phyloP scores from a whole-genome alignment of 1,140 invertebrate species.

The Leptinotarsa defecta region DNA sequence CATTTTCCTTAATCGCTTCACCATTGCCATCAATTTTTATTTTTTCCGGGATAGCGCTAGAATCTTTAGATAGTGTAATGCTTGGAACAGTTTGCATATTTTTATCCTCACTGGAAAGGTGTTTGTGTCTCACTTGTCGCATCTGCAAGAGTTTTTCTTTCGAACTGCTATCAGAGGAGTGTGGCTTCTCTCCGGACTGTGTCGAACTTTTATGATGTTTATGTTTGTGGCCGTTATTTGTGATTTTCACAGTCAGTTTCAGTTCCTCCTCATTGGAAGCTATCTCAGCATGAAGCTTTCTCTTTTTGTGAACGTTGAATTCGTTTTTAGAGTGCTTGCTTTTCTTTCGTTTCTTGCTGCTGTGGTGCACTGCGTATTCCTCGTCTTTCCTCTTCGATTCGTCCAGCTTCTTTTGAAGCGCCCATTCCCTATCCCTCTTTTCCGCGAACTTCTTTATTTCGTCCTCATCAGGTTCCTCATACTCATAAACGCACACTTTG shows the following conservation, averaged over 20 bases:
- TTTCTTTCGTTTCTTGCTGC: conserved; percentile 51
- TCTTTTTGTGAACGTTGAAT: conserved; percentile 47
- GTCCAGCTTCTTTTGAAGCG: conserved; percentile 49
- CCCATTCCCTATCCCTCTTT: conserved; percentile 54
- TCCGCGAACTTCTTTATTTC: conserved; percentile 54
- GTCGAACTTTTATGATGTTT: conserved; percentile 49
- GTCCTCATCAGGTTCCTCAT: conserved; percentile 53
- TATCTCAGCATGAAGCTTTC: conserved; percentile 53
- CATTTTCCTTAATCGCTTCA: background rate
- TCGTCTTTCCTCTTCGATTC: conserved; percentile 44
- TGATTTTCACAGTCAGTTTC: conserved; percentile 55
- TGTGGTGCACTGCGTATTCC: conserved; percentile 42
- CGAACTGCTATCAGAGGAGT: conserved; percentile 35
- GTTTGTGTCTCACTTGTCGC: conserved; percentile 54
- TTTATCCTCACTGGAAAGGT: conserved; percentile 41
- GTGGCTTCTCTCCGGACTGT: conserved; percentile 24
- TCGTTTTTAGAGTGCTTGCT: conserved; percentile 53
- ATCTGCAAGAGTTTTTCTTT: conserved; percentile 55
- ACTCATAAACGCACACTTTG: conserved; percentile 51
- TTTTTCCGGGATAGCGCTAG: conserved; percentile 25
- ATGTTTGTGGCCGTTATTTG: conserved; percentile 53
- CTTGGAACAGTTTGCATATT: conserved; percentile 38
- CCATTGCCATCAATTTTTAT: conserved; percentile 22
- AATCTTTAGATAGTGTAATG: conserved; percentile 36
- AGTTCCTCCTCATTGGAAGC: conserved; percentile 50